phyloP scores from a whole-genome alignment of 2,113 vertebrate genomes.

The Planiliza haematocheilus region DNA sequence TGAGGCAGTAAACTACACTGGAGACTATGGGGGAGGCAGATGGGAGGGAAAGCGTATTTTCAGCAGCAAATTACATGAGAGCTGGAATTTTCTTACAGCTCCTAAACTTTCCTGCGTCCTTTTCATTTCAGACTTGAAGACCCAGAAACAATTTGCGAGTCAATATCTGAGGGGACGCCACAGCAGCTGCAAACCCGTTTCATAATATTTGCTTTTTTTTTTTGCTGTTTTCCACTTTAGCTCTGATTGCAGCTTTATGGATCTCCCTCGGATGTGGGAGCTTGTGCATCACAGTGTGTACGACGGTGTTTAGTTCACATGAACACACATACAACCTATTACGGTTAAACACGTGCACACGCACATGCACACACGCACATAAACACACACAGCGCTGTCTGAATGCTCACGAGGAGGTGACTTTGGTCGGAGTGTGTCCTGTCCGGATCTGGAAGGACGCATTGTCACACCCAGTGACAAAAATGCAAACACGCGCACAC shows the following conservation, averaged over 20 bases:
- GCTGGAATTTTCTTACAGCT: slow-evolving; percentile 1
- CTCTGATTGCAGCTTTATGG: background rate
- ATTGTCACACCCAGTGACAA: slow-evolving; percentile 19
- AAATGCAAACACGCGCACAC: slow-evolving; percentile 7
- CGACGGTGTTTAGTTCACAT: slow-evolving; percentile 9
- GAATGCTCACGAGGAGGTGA: slow-evolving; percentile 53
- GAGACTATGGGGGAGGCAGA: background rate
- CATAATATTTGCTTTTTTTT: slow-evolving; percentile 29
- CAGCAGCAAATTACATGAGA: slow-evolving; percentile 27
- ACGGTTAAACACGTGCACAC: background rate
- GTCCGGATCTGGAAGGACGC: slow-evolving; percentile 63
- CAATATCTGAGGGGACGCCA: slow-evolving; percentile 17
- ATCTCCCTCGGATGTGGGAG: background rate
- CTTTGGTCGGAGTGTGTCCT: slow-evolving; percentile 44
- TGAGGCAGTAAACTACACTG: slow-evolving; percentile 33
- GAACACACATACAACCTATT: slow-evolving; percentile 3
- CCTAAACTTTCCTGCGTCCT: slow-evolving; percentile 6
- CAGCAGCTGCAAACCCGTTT: slow-evolving; percentile 34
- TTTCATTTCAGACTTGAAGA: background rate
- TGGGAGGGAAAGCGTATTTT: background rate
- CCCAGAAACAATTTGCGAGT: slow-evolving; percentile 44
- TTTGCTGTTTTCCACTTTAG: slow-evolving; percentile 24
- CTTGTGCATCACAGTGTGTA: background rate
- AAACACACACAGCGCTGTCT: slow-evolving; percentile 29
- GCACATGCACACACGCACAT: slow-evolving; percentile 3